These are phyloP conservation scores for Ochropacha duplaris DNA, from an alignment of 2,888 invertebrate genomes.

Conservation along the genomic window DNA sequence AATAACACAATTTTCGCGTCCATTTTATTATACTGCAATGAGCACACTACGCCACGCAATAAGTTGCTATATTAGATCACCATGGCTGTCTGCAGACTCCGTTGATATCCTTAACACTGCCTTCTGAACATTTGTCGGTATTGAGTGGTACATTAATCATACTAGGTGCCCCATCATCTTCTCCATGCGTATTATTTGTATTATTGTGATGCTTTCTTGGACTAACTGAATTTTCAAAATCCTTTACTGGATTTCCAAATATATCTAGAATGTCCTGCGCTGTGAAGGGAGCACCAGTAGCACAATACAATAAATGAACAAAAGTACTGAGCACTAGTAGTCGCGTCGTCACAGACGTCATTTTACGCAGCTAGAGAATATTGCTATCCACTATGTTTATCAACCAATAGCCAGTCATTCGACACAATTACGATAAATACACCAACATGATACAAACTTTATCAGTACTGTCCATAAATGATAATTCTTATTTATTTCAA, in stretches of 20 bases:
- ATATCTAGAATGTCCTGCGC: slow-evolving; percentile 51
- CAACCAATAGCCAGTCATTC: slow-evolving; percentile 38
- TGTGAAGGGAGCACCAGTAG: slow-evolving; percentile 44
- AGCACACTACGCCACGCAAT: slow-evolving; percentile 45
- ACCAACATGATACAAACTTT: slow-evolving; percentile 8
- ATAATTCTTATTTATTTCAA: not conserved
- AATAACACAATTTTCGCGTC: slow-evolving; percentile 52
- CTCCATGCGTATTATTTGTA: not conserved
- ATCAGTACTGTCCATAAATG: slow-evolving; percentile 2
- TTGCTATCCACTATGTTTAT: slow-evolving; percentile 49
- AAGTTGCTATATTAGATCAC: slow-evolving; percentile 37
- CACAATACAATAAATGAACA: slow-evolving; percentile 49
- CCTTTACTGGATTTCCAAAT: slow-evolving; percentile 66
- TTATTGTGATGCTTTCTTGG: slow-evolving; percentile 2
- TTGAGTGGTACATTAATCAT: slow-evolving; percentile 71
- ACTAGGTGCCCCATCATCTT: slow-evolving; percentile 16
- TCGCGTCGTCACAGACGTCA: slow-evolving; percentile 62
- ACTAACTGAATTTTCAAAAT: slow-evolving; percentile 40
- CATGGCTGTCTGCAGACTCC: slow-evolving; percentile 67
- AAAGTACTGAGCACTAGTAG: slow-evolving; percentile 58
- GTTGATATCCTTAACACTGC: slow-evolving; percentile 49
- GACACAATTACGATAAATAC: slow-evolving; percentile 15
- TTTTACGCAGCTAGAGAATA: slow-evolving; percentile 57
- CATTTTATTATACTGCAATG: slow-evolving; percentile 50
- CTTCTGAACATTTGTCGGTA: slow-evolving; percentile 38